Evolutionary conservation across 2,113 vertebrate species (phyloP).

Genomic region (Morone chrysops): DNA sequence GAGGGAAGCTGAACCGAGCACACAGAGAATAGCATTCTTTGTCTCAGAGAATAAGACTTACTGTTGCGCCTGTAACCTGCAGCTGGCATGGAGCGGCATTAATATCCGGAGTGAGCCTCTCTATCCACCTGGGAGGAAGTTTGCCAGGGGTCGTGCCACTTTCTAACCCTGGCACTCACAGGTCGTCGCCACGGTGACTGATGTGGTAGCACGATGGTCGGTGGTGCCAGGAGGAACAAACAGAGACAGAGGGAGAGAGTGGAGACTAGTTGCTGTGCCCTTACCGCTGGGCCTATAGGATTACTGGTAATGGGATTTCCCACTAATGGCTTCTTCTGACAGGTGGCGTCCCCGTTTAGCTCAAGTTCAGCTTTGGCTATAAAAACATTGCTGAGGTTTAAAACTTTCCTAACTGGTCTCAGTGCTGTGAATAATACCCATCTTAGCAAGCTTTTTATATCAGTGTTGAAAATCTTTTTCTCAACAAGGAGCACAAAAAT

Average conservation of each 20-base stretch:
- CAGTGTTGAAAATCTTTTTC: background rate
- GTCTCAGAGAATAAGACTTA: constrained; percentile 53
- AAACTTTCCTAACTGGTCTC: constrained; percentile 9
- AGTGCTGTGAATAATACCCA: background rate
- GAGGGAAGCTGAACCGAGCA: background rate
- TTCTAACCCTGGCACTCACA: constrained; percentile 48
- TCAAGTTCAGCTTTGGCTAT: constrained; percentile 60
- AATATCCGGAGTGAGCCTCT: constrained; percentile 49
- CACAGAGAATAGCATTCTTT: background rate
- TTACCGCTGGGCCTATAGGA: constrained; percentile 62
- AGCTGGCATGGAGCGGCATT: constrained; percentile 75
- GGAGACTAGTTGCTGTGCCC: constrained; percentile 25
- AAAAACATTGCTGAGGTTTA: constrained; percentile 56
- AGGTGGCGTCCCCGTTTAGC: constrained; percentile 76
- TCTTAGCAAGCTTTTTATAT: constrained; percentile 20
- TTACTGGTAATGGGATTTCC: constrained; percentile 82
- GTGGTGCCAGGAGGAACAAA: constrained; percentile 35
- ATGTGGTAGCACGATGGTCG: constrained; percentile 13
- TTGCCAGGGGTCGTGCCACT: constrained; percentile 65
- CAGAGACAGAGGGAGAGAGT: constrained; percentile 27
- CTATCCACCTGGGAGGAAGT: constrained; percentile 58
- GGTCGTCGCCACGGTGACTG: constrained; percentile 48
- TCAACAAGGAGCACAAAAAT: background rate
- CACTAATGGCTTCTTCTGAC: constrained; percentile 70
- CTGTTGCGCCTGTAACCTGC: constrained; percentile 50